Evolutionary conservation across 2,888 invertebrate genomes (phyloP).

Genomic region (Eumacrocentrus americanus): DNA sequence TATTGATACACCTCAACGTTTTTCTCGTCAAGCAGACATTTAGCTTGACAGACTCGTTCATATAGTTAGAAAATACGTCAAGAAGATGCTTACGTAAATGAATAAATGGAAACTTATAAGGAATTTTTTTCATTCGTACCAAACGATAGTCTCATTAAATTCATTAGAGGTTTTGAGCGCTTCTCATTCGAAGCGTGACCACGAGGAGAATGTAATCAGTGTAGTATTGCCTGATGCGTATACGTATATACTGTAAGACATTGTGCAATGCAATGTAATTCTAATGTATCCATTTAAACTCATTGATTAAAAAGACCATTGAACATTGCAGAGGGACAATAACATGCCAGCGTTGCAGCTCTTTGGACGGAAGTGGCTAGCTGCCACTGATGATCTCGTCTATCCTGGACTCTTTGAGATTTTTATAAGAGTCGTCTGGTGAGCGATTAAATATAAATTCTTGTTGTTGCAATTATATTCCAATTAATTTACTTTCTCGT

Average conservation of each 20-base stretch:
- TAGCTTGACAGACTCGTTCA: background rate
- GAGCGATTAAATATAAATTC: constrained; percentile 47
- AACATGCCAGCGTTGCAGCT: constrained; percentile 88
- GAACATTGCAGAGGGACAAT: constrained; percentile 37
- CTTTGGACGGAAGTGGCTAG: constrained; percentile 88
- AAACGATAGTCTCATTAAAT: constrained; percentile 6
- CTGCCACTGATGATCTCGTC: constrained; percentile 90
- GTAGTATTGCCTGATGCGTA: too few species aligned
- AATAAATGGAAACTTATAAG: background rate
- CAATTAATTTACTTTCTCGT: background rate
- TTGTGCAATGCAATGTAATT: background rate
- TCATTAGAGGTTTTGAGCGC: background rate
- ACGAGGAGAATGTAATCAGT: constrained; percentile 11
- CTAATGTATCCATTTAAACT: background rate
- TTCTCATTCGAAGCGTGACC: constrained; percentile 12
- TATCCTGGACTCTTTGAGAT: constrained; percentile 84
- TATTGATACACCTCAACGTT: background rate
- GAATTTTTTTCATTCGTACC: background rate
- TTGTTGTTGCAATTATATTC: background rate
- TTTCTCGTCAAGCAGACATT: background rate
- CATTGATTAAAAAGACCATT: background rate
- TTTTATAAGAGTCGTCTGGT: constrained; percentile 75
- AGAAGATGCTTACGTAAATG: constrained; percentile 3
- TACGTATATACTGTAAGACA: background rate
- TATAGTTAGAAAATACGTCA: background rate